Evolutionary conservation across 64 coral and sea anemone species (phyloP), one percentile per base, ranked within the genome.

Genomic region (Porites australiensis): DNA sequence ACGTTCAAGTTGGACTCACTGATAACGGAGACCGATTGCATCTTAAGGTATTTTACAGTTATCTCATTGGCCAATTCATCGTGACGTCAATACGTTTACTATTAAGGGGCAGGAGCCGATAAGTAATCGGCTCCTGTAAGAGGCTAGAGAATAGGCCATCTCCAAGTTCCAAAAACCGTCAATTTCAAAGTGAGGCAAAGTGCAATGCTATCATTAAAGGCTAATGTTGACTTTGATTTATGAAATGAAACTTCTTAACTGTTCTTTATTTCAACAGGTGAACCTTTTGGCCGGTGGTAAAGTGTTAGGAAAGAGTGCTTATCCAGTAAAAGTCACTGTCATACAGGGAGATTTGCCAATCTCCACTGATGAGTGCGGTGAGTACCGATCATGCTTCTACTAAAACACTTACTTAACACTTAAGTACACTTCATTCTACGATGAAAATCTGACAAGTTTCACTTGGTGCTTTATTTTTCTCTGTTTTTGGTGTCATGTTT

Each of bases 31-130:
- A 64, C 52, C 47, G 72, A 22, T 15, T 94, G 18, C 52, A 80
- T 74, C 70, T 94, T 52, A 94, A 81, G 92, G 92, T 88, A 37
- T 37, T 37, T 37, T 37, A 37, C 6, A 87, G 71, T 78, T 45
- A 7, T 81, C 27, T 45, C 2, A 87, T 49, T 9, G 43, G 12
- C 3, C 20, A 11, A 22, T n/a, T 13, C 3, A 51, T 2, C 10
- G 50, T 79, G 6, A 14, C 13, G 15, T 16, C 27, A 37, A 37
- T 37, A 37, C 27, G 27, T 37, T 37, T 37, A 37, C 27, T 37
- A 37, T 37, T 37, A 37, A 37, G 27, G 27, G 27, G 27, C 27
- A n/a, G n/a, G n/a, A n/a, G n/a, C n/a, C n/a, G n/a, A n/a, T n/a
- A n/a, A n/a, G n/a, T n/a, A n/a, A n/a, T n/a, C n/a, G n/a, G n/a